Percentiles rank a stretch among this genome's conserved stretches.
Conservation (phyloP, 1,140 invertebrate species). For the Drosophila mauritiana region DNA sequence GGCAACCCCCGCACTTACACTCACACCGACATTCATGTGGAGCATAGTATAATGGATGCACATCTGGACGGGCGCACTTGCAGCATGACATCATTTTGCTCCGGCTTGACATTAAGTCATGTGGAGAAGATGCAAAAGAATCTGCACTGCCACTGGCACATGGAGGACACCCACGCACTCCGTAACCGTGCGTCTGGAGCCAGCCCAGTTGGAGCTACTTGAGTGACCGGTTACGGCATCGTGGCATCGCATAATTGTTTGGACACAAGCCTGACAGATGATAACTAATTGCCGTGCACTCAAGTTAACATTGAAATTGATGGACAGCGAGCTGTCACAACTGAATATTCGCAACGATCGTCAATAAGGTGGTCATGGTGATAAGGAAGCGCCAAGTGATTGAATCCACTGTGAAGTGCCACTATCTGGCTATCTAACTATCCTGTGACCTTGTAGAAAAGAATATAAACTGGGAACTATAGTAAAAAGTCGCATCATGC, state of each 20-base stretch:
- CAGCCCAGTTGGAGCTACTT: conserved; percentile 18
- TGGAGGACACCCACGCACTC: conserved; percentile 49
- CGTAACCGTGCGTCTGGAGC: conserved; percentile 9
- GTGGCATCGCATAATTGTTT: conserved; percentile 61
- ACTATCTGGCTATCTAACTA: background rate
- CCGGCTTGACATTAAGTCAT: conserved; percentile 60
- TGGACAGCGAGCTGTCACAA: conserved; percentile 47
- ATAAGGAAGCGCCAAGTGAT: conserved; percentile 42
- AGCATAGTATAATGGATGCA: conserved; percentile 81
- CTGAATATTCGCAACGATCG: conserved; percentile 4
- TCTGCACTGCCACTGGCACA: conserved; percentile 61
- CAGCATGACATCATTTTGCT: conserved; percentile 78
- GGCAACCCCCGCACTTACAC: conserved; percentile 39
- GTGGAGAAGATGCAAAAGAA: conserved; percentile 47
- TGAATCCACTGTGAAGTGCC: background rate
- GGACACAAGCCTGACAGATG: conserved; percentile 75
- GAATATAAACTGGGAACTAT: no score
- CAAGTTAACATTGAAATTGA: conserved; percentile 70
- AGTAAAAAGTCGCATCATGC: no score
- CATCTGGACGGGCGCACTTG: conserved; percentile 79
- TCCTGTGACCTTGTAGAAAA: no score
- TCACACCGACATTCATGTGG: background rate
- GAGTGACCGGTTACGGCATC: conserved; percentile 34
- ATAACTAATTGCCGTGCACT: conserved; percentile 76
- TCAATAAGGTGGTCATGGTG: conserved; percentile 26